Evolutionary conservation across 2,888 invertebrate genomes (phyloP).

Genomic region (Tinea pellionella): DNA sequence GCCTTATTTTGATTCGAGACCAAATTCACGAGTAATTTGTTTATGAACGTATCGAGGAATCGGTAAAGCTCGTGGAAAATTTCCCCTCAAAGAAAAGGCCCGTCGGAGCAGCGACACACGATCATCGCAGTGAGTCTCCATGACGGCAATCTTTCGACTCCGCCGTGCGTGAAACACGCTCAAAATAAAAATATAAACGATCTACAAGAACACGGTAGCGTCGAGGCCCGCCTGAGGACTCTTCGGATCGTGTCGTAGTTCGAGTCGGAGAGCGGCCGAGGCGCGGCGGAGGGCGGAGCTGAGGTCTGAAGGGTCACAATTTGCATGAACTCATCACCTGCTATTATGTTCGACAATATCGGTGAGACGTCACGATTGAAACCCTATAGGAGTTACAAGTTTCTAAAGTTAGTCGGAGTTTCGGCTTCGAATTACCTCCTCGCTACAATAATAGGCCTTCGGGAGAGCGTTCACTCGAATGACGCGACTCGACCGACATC

Average conservation of each 20-base stretch:
- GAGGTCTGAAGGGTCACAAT: too few species aligned
- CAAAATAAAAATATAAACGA: slow-evolving; percentile 9
- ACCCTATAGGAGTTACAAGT: background rate
- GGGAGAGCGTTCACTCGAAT: background rate
- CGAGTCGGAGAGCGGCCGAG: too few species aligned
- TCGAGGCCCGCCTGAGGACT: background rate
- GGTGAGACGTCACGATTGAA: background rate
- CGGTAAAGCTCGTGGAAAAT: background rate
- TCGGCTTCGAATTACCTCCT: background rate
- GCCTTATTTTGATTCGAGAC: too few species aligned
- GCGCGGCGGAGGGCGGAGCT: too few species aligned
- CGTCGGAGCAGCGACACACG: background rate
- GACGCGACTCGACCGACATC: background rate
- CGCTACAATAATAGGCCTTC: background rate
- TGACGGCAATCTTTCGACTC: slow-evolving; percentile 10
- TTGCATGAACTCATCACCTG: background rate
- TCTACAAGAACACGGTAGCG: background rate
- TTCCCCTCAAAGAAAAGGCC: background rate
- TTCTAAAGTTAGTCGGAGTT: background rate
- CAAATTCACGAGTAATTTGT: background rate
- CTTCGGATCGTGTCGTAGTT: too few species aligned
- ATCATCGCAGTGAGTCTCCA: slow-evolving; percentile 8
- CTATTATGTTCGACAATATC: background rate
- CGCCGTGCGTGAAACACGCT: slow-evolving; percentile 10
- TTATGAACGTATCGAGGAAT: background rate